phyloP scores from a whole-genome alignment of 2,113 vertebrate genomes.

The Scytalopus superciliaris region DNA sequence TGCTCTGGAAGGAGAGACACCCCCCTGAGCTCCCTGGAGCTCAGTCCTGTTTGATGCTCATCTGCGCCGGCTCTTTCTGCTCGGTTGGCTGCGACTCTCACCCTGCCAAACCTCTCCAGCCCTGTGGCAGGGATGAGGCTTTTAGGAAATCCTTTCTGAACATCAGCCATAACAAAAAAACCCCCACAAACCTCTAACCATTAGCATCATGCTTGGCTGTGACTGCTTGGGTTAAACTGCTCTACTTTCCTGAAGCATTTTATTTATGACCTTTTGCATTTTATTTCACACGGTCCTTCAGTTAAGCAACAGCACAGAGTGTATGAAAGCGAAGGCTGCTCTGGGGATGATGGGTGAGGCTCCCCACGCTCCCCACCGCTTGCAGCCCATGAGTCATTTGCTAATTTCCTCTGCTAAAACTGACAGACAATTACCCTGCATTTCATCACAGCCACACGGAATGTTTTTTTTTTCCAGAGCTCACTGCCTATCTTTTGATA shows the following conservation, averaged over 20 bases:
- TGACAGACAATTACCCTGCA: conserved; percentile 20
- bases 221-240: not conserved
- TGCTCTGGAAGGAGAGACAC: not conserved
- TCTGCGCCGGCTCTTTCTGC: not conserved
- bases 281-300: not conserved
- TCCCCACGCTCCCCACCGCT: not conserved
- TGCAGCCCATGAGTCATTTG: not conserved
- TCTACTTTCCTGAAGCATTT: not conserved
- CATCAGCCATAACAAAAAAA: not conserved
- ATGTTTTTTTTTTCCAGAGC: not conserved
- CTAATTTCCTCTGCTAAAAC: conserved; percentile 40
- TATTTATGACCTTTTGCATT: conserved; percentile 5
- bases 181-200: too few species aligned
- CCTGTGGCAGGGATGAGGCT: not conserved
- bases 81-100: accelerated
- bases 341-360: conserved; percentile 26
- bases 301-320: not conserved
- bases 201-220: not conserved
- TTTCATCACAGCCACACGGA: not conserved
- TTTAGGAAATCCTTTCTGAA: not conserved
- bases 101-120: not conserved
- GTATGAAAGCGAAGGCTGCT: not conserved
- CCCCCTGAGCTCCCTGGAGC: not conserved
- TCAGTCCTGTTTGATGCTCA: not conserved
- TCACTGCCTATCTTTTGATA: not conserved